These are phyloP conservation scores for Hermodice carunculata DNA, from an alignment of 2,888 invertebrate species.

Conservation along the genomic window DNA sequence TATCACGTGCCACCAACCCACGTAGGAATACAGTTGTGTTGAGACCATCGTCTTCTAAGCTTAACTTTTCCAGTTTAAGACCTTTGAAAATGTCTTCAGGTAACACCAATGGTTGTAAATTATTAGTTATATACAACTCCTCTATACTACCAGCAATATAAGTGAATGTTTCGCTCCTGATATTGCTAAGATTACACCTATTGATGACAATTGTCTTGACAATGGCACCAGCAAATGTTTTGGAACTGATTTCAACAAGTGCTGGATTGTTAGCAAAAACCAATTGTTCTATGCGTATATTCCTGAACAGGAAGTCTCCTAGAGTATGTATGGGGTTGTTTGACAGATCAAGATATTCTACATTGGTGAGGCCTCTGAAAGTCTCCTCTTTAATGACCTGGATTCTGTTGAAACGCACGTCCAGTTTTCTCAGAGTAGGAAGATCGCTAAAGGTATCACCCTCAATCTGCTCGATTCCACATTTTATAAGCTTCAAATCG, in stretches of 20 bases:
- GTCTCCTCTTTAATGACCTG: constrained; percentile 20
- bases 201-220: constrained; percentile 28
- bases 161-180: constrained; percentile 21
- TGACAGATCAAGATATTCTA: constrained; percentile 36
- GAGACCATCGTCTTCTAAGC: constrained; percentile 30
- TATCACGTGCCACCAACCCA: constrained; percentile 19
- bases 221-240: constrained; percentile 29
- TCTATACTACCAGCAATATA: constrained; percentile 21
- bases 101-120: constrained; percentile 28
- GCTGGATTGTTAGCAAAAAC: constrained; percentile 36
- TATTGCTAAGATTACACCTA: constrained; percentile 22
- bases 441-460: constrained; percentile 37
- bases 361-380: constrained; percentile 29
- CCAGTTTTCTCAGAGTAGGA: constrained; percentile 26
- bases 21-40: constrained; percentile 32
- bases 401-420: constrained; percentile 39
- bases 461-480: constrained; percentile 38
- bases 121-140: constrained; percentile 35
- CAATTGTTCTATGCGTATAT: constrained; percentile 29
- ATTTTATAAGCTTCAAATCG: constrained; percentile 37
- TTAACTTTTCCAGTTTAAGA: constrained; percentile 24
- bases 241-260: constrained; percentile 21
- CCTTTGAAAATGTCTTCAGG: constrained; percentile 35
- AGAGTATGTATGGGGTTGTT: constrained; percentile 37
- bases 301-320: constrained; percentile 31